Percentiles rank a stretch among this genome's conserved stretches.
phyloP scores from a whole-genome alignment of 2,888 invertebrate genomes.

The Volucella bombylans region DNA sequence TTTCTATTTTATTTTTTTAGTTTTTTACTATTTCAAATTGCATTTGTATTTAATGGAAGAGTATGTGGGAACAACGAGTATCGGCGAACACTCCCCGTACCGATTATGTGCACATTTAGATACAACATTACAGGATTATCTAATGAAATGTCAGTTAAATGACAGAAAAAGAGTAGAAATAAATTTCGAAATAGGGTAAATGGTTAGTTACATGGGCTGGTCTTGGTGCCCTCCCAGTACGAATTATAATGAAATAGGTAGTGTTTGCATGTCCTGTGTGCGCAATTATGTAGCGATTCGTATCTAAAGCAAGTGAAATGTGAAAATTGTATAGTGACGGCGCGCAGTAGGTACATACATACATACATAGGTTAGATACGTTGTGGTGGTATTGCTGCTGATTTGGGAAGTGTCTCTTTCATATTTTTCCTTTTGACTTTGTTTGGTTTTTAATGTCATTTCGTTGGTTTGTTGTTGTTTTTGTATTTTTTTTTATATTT shows the following conservation, averaged over 20 bases:
- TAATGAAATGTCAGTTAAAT: conserved; percentile 61
- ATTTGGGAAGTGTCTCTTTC: conserved; percentile 52
- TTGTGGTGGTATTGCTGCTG: conserved; percentile 40
- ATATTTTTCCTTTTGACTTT: conserved; percentile 59
- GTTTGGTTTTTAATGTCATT: conserved; percentile 22
- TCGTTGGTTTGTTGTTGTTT: conserved; percentile 14
- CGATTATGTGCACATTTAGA: conserved; percentile 31
- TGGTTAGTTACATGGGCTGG: conserved; percentile 2
- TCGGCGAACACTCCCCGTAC: conserved; percentile 6
- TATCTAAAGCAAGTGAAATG: conserved; percentile 65
- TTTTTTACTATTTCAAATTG: conserved; percentile 1
- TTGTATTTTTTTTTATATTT: background rate
- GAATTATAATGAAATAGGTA: background rate
- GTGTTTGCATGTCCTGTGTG: conserved; percentile 65
- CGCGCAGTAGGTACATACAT: too few species aligned
- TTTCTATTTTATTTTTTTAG: background rate
- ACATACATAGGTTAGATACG: too few species aligned
- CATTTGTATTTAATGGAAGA: background rate
- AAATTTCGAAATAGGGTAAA: conserved; percentile 30
- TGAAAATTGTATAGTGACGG: conserved; percentile 65
- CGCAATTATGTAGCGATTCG: conserved; percentile 69
- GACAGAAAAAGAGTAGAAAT: conserved; percentile 26
- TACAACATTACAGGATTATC: conserved; percentile 20
- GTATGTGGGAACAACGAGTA: background rate
- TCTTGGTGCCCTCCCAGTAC: conserved; percentile 18